Conservation (phyloP, 2,888 invertebrate genomes). For the Synanthedon tipuliformis region DNA sequence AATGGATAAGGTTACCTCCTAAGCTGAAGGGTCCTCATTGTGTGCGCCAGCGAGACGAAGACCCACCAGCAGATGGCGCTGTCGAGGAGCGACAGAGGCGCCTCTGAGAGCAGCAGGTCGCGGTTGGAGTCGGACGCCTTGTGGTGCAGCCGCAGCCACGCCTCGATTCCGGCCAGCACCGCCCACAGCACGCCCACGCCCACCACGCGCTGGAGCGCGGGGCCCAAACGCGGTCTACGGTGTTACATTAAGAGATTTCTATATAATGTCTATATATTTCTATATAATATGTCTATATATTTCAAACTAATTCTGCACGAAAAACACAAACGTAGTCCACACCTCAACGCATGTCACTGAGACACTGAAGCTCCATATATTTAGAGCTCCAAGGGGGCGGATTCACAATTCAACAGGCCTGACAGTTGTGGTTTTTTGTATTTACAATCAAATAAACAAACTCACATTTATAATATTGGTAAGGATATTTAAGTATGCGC, state of each 20-base stretch:
- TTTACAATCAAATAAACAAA: too few species aligned
- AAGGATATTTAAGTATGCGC: background rate
- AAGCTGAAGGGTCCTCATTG: slow-evolving; percentile 88
- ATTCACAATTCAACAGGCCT: too few species aligned
- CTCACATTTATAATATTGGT: too few species aligned
- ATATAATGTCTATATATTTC: too few species aligned
- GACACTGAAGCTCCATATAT: too few species aligned
- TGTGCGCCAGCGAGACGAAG: slow-evolving; percentile 87
- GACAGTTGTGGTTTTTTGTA: too few species aligned
- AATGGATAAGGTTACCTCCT: slow-evolving; percentile 69
- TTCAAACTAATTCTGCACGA: too few species aligned
- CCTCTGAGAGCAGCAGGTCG: slow-evolving; percentile 77
- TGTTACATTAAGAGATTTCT: too few species aligned
- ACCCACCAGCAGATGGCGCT: slow-evolving; percentile 96
- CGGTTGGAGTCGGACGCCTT: slow-evolving; percentile 40
- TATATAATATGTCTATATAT: too few species aligned
- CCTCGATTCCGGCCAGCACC: slow-evolving; percentile 85
- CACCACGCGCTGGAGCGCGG: slow-evolving; percentile 88
- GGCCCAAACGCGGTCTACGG: slow-evolving; percentile 84
- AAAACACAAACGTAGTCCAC: too few species aligned
- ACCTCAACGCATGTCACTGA: too few species aligned
- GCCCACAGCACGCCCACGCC: slow-evolving; percentile 88
- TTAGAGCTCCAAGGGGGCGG: too few species aligned
- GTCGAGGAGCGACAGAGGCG: slow-evolving; percentile 88
- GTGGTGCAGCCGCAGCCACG: slow-evolving; percentile 79